Evolutionary conservation across 2,113 vertebrate species (phyloP), one percentile per base, ranked within the genome.

Genomic region (Pseudolaguvia tuberculata): DNA sequence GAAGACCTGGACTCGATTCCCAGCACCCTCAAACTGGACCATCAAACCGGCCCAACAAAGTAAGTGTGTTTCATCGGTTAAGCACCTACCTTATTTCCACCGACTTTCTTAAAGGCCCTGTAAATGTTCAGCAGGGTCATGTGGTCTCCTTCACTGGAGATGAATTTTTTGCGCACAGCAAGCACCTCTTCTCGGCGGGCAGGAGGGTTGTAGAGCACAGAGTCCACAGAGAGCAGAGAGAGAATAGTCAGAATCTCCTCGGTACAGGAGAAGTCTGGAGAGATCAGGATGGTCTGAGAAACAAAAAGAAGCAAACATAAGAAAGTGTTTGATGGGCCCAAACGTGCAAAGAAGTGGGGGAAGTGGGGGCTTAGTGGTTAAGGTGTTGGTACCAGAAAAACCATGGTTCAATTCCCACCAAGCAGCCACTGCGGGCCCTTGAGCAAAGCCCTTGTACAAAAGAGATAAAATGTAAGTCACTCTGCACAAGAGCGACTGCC

Each of bases 191-290:
- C 96, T 52, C 95, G 77, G 59, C 90, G 91, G 6, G 91, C 88
- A 0, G 94, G 93, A 0, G 96, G 96, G 74, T 91, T 97, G 82
- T 93, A 89, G 17, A 98, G 92, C 39, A 98, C 91, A 0, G 93
- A 96, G 88, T 99, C 96, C 90, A 96, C 97, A 0, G 96, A 97
- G 0, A 98, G 85, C 83, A 99, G 87, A 0, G 96, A 92, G 23
- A 98, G 88, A 0, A 98, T 93, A 84, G 89, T 98, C 88, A 99
- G 81, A 72, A 98, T 88, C 87, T 99, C 96, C 77, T 98, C 96
- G 0, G 94, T 91, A 48, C 97, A 99, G 80, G 92, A 93, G 84
- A 91, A 96, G 69, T 91, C 93, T 1, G 94, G 88, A 27, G 95
- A 95, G 84, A 96, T 45, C 51, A 99, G 92, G 85, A 99, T 94